Base-by-base conservation (phyloP, 1,140 invertebrate species). In the Copidosoma floridanum region DNA sequence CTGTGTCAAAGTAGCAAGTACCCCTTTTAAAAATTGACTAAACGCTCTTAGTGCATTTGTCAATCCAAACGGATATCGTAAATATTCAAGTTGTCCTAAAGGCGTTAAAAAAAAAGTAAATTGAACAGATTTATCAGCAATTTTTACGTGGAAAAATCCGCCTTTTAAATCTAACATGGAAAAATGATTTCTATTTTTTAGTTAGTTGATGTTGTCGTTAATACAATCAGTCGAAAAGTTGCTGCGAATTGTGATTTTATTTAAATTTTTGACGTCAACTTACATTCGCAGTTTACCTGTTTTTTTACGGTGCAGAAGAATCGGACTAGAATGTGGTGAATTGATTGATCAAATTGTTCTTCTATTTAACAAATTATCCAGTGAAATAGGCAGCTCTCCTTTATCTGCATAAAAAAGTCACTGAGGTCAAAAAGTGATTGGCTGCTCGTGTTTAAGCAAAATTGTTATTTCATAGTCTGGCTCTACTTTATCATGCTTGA, bases 31-130 rank as follows among this genome's bases (percentile, higher is more conserved):
- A 16, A 47, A 56, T 23, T 40, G n/a, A 6, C 27, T 37, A 51
- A 61, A 61, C 14, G 43, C 52, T 26, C 37, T 32, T 0, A 38
- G 37, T 3, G 52, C 52, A 24, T 56, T 58, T 7, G 41, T 53
- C 3, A 63, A 29, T 0, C 48, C 61, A 23, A 63, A 54, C 6
- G 50, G 56, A 32, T 35, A 29, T 24, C 32, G 12, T 43, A 54
- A 32, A 48, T 27, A 63, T 32, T 63, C 56, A 40, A 32, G 29
- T 27, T 27, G 26, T 26, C 24, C 46, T 26, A 48, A n/a, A 8
- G 46, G n/a, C n/a, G n/a, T n/a, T n/a, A n/a, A n/a, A n/a, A n/a
- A n/a, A n/a, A n/a, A n/a, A n/a, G n/a, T n/a, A n/a, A n/a, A n/a
- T n/a, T n/a, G n/a, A n/a, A n/a, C n/a, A n/a, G n/a, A n/a, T n/a